Evolutionary conservation across 2,888 invertebrate genomes (phyloP).

Genomic region (Ophioninae sp.): DNA sequence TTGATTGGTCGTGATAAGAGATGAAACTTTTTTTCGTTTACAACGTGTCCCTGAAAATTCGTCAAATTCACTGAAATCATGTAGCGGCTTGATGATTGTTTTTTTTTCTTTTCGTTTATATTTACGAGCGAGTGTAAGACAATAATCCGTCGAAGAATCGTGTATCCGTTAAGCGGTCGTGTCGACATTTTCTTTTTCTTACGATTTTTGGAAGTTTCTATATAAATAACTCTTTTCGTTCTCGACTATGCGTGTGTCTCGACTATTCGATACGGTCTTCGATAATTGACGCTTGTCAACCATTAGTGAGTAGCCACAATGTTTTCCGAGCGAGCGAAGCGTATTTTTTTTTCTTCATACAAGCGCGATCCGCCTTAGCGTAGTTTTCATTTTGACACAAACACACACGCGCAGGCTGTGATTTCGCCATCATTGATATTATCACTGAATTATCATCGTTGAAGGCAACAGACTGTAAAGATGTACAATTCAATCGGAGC

Average conservation of each 20-base stretch:
- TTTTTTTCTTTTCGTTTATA: neutral
- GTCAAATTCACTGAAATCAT: neutral
- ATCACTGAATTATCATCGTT: constrained; percentile 27
- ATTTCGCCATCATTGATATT: constrained; percentile 29
- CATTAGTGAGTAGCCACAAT: neutral
- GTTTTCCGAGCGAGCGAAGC: neutral
- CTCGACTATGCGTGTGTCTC: neutral
- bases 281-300: neutral
- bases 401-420: constrained; percentile 29
- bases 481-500: constrained; percentile 43
- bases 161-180: neutral
- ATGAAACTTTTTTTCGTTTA: neutral
- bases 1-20: constrained; percentile 14
- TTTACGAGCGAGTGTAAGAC: neutral
- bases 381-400: constrained; percentile 1
- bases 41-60: neutral
- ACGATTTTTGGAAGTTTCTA: neutral
- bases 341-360: neutral
- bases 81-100: neutral
- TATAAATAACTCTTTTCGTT: constrained; percentile 11
- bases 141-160: neutral
- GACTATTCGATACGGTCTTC: neutral
- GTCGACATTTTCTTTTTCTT: neutral
- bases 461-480: constrained; percentile 20
- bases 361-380: neutral